A percentile compares a stretch with the other conserved stretches of the same genome.
Evolutionary conservation across 2,113 vertebrate genomes (phyloP).

Genomic region (Cynopterus brachyotis): DNA sequence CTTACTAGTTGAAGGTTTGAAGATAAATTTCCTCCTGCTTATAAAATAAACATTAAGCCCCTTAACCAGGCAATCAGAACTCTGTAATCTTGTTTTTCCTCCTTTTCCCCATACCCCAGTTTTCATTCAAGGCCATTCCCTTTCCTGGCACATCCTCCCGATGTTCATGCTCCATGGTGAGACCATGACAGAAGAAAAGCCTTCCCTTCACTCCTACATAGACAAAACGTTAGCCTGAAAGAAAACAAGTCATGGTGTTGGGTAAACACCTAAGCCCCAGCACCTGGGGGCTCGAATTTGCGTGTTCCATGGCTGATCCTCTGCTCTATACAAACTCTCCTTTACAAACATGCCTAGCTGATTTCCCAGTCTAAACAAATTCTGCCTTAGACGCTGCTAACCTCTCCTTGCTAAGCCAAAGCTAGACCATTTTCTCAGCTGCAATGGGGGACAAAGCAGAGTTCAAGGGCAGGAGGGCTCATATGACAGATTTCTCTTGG

Average conservation of each 20-base stretch:
- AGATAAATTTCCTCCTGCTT: neutral
- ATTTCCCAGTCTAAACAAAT: conserved; percentile 56
- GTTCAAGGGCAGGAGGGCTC: neutral
- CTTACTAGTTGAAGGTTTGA: neutral
- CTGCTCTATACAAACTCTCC: neutral
- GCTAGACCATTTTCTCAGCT: neutral
- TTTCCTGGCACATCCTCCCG: neutral
- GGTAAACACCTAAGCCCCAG: neutral
- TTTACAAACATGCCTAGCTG: conserved; percentile 8
- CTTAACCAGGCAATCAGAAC: neutral
- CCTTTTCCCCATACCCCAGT: neutral
- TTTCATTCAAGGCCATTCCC: neutral
- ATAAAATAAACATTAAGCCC: neutral
- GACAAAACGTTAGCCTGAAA: neutral
- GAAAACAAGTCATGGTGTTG: neutral
- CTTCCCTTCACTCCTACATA: neutral
- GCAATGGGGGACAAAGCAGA: neutral
- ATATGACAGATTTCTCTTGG: neutral
- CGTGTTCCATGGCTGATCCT: neutral
- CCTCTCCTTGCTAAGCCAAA: neutral
- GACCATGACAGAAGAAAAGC: neutral
- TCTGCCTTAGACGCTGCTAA: neutral
- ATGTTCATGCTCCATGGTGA: neutral
- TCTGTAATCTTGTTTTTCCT: conserved; percentile 12
- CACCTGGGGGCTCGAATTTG: conserved; percentile 52